Base-by-base conservation (phyloP, 2,888 invertebrate species). In the Automeris io region DNA sequence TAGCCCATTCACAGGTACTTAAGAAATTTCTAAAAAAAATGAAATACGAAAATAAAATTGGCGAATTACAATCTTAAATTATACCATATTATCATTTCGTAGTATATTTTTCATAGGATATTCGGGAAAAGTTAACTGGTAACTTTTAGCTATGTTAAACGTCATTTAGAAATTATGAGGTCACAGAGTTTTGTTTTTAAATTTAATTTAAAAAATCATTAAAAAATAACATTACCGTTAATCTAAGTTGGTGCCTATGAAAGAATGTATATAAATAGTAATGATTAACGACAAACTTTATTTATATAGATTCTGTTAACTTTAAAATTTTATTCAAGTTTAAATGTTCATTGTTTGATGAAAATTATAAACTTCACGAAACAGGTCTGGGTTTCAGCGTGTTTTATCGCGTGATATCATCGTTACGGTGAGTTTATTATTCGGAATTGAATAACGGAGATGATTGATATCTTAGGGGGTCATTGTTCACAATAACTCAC, bases 401-500 rank as follows among this genome's bases (percentile, higher is more conserved):
- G 16, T 48, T 56, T 54, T 56, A 44, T 55, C 42, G 46, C 45
- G 51, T 67, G 66, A 70, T 72, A 67, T 70, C 67, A 74, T 69
- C 64, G 73, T 57, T 57, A 69, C 68, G 74, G 76, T 79, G 44
- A 79, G 75, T 70, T 57, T 57, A 49, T 54, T 52, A 42, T 49
- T 41, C 40, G 32, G 21, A 38, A 38, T 43, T 42, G 35, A 42
- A 13, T 44, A 37, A 22, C 9, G 7, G 16, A 5, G 13, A 3
- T 25, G 40, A 45, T 47, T 41, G 46, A 37, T 37, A n/a, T 18
- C 18, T 2, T 12, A 1, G 18, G 58, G 57, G 74, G 73, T 77
- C 74, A 74, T 66, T 61, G 76, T 57, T 65, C 76, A 54, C 54
- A 54, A 50, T 31, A 29, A 19, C 13, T 19, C 49, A 44, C 47